Conservation (phyloP, 2,797 vertebrate genomes). For the Pseudocheirus occidentalis region DNA sequence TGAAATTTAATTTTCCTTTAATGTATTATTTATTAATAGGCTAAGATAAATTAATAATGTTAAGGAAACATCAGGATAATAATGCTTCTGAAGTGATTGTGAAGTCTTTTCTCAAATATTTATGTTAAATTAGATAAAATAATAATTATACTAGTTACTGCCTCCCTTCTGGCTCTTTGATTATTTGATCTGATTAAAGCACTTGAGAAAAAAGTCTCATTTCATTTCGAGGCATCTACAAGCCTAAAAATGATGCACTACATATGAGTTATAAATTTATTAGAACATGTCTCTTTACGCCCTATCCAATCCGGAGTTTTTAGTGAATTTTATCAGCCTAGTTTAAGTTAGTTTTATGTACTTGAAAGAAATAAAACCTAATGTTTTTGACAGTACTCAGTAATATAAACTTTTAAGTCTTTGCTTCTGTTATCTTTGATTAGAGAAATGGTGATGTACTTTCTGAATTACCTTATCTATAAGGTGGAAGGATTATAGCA, state of each 20-base stretch:
- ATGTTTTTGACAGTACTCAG: neutral
- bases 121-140: neutral
- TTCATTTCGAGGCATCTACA: constrained; percentile 11
- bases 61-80: neutral
- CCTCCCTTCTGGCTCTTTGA: neutral
- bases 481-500: neutral
- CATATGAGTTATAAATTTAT: constrained; percentile 28
- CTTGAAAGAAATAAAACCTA: constrained; percentile 12
- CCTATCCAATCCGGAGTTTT: constrained; percentile 2
- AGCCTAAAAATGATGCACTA: constrained; percentile 13
- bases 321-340: constrained; percentile 12
- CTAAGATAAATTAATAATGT: neutral
- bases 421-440: neutral
- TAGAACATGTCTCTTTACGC: constrained; percentile 20
- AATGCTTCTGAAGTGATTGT: neutral
- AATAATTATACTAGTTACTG: neutral
- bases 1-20: neutral
- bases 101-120: neutral
- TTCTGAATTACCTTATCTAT: constrained; percentile 18
- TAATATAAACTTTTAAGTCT: constrained; percentile 22
- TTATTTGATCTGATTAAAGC: constrained; percentile 34
- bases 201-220: neutral
- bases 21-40: neutral
- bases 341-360: constrained; percentile 38
- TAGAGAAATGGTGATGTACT: constrained; percentile 4